Conservation (phyloP, 2,797 vertebrate genomes). For the Onychomys arenicola region DNA sequence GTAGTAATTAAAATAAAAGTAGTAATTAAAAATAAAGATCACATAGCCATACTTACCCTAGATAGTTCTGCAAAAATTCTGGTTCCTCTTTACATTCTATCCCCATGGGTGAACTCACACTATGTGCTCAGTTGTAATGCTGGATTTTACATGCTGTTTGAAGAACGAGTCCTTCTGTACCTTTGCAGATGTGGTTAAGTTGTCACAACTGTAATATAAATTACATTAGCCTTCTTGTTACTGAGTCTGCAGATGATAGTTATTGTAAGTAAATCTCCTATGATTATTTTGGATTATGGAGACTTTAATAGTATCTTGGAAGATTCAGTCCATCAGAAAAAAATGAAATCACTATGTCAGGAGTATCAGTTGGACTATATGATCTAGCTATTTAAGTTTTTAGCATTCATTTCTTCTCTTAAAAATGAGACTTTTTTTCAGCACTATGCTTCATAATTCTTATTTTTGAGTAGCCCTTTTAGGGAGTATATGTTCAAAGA, state of each 20-base stretch:
- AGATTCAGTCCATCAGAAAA: constrained; percentile 7
- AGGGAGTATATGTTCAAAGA: constrained; percentile 15
- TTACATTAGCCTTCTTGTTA: background rate
- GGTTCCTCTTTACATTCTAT: background rate
- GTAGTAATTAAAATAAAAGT: constrained; percentile 7
- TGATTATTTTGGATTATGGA: constrained; percentile 14
- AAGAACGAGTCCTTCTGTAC: background rate
- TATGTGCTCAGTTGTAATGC: background rate
- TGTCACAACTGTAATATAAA: background rate
- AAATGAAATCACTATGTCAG: constrained; percentile 17
- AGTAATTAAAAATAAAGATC: constrained; percentile 42
- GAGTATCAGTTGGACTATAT: background rate
- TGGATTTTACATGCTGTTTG: constrained; percentile 26
- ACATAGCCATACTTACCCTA: background rate
- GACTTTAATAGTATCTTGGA: background rate
- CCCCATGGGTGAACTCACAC: background rate
- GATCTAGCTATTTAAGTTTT: constrained; percentile 6
- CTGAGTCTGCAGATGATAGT: constrained; percentile 15
- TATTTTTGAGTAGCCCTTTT: constrained; percentile 10
- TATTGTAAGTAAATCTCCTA: constrained; percentile 16
- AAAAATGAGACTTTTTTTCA: constrained; percentile 20
- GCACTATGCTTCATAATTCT: background rate
- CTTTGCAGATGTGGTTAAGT: constrained; percentile 31
- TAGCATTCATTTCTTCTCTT: constrained; percentile 27
- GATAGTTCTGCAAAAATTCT: constrained; percentile 17